Percentiles rank a stretch among this genome's conserved stretches.
phyloP scores from a whole-genome alignment of 2,888 invertebrate genomes.

The Tipula unca region DNA sequence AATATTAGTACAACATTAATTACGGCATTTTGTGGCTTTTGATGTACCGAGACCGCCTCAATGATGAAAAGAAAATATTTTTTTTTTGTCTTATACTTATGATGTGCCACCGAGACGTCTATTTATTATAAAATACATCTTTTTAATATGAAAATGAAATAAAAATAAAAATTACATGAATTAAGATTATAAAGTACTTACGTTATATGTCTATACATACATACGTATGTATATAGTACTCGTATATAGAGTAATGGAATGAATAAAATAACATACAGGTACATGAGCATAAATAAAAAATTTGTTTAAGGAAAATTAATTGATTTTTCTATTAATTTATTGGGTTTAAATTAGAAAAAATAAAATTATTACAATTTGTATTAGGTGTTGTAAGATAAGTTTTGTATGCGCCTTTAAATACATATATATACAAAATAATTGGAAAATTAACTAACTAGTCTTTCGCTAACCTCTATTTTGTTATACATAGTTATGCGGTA shows the following conservation, averaged over 20 bases:
- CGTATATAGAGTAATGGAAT: background rate
- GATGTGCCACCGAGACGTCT: conserved; percentile 20
- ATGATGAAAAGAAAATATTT: conserved; percentile 15
- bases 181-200: background rate
- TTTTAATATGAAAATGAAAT: conserved; percentile 1
- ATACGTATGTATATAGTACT: too few relatives aligned
- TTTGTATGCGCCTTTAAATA: background rate
- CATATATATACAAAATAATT: background rate
- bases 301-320: background rate
- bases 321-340: conserved; percentile 14
- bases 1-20: conserved; percentile 20
- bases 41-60: conserved; percentile 21
- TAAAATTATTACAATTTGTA: background rate
- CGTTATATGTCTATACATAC: background rate
- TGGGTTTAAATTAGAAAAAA: background rate
- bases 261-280: background rate
- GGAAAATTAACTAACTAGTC: background rate
- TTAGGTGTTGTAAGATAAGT: conserved; percentile 4
- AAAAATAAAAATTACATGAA: background rate
- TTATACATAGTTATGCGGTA: background rate
- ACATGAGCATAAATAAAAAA: background rate
- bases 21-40: conserved; percentile 21
- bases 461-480: background rate
- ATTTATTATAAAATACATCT: conserved; percentile 19
- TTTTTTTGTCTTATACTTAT: background rate